Evolutionary conservation across 37 sponge, comb jelly and placozoan species (phyloP).

Genomic region (Oopsacas minuta): DNA sequence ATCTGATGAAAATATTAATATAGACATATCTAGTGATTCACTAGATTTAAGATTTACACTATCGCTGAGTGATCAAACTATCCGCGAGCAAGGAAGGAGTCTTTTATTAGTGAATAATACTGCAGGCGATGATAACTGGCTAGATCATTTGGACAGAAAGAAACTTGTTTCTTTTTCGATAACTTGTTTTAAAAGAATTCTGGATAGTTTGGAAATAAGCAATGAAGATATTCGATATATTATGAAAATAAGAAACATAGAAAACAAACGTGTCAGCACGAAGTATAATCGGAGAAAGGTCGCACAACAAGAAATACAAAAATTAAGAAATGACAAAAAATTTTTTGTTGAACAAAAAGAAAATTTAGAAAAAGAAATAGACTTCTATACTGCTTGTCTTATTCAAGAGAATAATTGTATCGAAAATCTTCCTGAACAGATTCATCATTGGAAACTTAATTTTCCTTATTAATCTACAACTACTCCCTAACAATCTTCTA

Average conservation of each 20-base stretch:
- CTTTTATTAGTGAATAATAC: background rate
- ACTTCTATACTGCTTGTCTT: background rate
- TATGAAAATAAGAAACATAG: background rate
- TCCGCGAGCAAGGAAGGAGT: background rate
- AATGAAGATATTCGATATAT: background rate
- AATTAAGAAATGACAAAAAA: background rate
- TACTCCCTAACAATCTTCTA: too few species aligned
- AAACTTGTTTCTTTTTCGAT: background rate
- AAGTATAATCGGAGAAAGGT: background rate
- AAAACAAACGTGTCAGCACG: slow-evolving; percentile 10
- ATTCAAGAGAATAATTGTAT: background rate
- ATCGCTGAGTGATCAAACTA: background rate
- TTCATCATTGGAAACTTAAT: too few species aligned
- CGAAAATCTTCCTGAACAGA: background rate
- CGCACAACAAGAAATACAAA: background rate
- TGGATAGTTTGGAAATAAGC: slow-evolving; percentile 8
- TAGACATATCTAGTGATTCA: background rate
- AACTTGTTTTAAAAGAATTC: background rate
- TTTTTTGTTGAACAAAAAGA: background rate
- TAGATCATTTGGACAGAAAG: background rate
- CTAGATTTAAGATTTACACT: background rate
- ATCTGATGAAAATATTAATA: background rate
- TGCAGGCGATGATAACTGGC: background rate
- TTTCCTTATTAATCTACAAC: too few species aligned
- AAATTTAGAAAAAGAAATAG: background rate